These are phyloP conservation scores for Acheta domesticus DNA, from an alignment of 2,888 invertebrate species.

Conservation along the genomic window DNA sequence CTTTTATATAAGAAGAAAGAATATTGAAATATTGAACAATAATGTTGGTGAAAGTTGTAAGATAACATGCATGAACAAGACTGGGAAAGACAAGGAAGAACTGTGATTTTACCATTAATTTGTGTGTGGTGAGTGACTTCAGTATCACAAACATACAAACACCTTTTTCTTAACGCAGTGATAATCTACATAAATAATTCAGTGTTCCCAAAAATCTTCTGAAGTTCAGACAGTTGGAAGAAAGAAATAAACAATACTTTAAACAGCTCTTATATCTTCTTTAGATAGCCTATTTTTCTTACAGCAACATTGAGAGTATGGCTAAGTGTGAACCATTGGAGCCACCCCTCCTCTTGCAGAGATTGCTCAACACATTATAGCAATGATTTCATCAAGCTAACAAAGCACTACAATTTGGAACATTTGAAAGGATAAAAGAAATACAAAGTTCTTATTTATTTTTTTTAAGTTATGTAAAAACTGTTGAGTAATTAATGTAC, in stretches of 20 bases:
- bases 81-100: background rate
- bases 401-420: background rate
- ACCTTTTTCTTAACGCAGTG: background rate
- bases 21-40: no score
- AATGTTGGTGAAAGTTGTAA: no score
- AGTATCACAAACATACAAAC: background rate
- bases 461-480: conserved; percentile 3
- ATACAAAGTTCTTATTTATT: background rate
- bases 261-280: background rate
- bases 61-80: background rate
- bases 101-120: background rate
- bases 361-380: conserved; percentile 11
- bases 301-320: background rate
- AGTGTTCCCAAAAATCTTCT: background rate
- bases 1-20: no score
- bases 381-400: conserved; percentile 9
- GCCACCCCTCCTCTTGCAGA: background rate
- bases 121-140: conserved; percentile 5
- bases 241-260: background rate
- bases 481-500: conserved; percentile 11
- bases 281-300: conserved; percentile 18
- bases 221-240: background rate
- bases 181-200: background rate
- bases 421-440: background rate
- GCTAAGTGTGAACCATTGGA: background rate